These are phyloP conservation scores for Caenorhabditis drosophilae DNA, from an alignment of 2,888 invertebrate genomes.

Conservation along the genomic window DNA sequence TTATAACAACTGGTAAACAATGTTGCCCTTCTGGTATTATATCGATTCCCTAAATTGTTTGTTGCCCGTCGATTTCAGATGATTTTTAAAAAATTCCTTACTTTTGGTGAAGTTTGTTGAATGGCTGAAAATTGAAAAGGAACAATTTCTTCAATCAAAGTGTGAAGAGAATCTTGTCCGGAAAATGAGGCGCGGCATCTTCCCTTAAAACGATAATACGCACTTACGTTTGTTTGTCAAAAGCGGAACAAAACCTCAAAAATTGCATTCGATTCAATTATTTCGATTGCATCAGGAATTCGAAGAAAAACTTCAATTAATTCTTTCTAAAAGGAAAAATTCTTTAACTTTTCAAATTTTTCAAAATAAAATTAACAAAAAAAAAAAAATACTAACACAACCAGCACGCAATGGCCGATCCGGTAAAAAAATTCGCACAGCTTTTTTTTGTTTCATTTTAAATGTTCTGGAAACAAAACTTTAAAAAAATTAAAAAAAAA, in stretches of 20 bases:
- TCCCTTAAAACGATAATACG: slow-evolving; percentile 20
- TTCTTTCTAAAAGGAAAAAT: slow-evolving; percentile 38
- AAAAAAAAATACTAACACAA: slow-evolving; percentile 24
- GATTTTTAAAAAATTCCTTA: background rate
- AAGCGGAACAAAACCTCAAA: slow-evolving; percentile 30
- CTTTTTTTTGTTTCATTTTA: slow-evolving; percentile 46
- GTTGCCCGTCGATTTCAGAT: background rate
- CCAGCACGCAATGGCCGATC: slow-evolving; percentile 41
- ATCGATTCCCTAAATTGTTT: slow-evolving; percentile 22
- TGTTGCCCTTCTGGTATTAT: slow-evolving; percentile 42
- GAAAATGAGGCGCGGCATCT: slow-evolving; percentile 42
- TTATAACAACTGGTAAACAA: slow-evolving; percentile 34
- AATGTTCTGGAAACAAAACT: too few species aligned
- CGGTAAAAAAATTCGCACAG: slow-evolving; percentile 38
- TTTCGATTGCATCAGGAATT: slow-evolving; percentile 40
- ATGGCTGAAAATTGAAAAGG: slow-evolving; percentile 36
- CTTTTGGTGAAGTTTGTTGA: slow-evolving; percentile 36
- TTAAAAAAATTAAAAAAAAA: too few species aligned
- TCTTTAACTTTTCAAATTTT: slow-evolving; percentile 8
- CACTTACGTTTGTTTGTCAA: background rate
- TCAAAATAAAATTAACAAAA: background rate
- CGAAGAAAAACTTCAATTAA: slow-evolving; percentile 39
- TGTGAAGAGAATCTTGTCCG: slow-evolving; percentile 42
- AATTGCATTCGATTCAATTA: slow-evolving; percentile 33
- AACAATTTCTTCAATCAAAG: slow-evolving; percentile 29